A percentile compares a stretch with the other conserved stretches of the same genome.
These are phyloP conservation scores for Onychomys torridus DNA, from an alignment of 2,797 vertebrate species.

Conservation along the genomic window DNA sequence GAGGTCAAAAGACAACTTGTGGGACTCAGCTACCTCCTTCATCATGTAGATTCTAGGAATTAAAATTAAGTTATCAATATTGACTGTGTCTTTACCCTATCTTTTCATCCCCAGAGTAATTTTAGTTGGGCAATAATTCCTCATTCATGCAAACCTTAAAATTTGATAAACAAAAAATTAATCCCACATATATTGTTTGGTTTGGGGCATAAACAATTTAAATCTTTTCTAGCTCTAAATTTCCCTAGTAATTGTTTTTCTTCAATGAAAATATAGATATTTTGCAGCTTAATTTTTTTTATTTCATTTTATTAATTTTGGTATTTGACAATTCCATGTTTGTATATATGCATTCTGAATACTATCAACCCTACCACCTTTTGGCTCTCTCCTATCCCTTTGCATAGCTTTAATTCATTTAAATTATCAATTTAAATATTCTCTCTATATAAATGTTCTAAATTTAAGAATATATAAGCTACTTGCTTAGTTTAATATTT, in stretches of 20 bases:
- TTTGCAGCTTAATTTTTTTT: neutral
- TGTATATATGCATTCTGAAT: neutral
- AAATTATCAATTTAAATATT: neutral
- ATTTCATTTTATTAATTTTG: neutral
- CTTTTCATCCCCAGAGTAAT: neutral
- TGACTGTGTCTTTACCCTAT: neutral
- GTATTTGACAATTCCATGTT: neutral
- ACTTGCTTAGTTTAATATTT: constrained; percentile 6
- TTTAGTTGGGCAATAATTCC: neutral
- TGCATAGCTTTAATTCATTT: neutral
- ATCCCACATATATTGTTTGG: neutral
- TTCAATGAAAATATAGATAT: neutral
- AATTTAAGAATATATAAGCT: neutral
- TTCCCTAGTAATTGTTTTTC: neutral
- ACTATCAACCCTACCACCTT: neutral
- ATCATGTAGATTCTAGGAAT: neutral
- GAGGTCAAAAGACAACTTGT: neutral
- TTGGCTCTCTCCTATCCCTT: neutral
- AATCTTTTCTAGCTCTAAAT: neutral
- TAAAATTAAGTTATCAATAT: neutral
- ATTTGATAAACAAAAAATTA: neutral
- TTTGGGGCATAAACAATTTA: neutral
- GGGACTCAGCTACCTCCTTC: neutral
- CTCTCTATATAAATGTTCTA: neutral
- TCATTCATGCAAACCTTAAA: neutral